Base-by-base conservation (phyloP, 2,797 vertebrate species). In the Miichthys miiuy region DNA sequence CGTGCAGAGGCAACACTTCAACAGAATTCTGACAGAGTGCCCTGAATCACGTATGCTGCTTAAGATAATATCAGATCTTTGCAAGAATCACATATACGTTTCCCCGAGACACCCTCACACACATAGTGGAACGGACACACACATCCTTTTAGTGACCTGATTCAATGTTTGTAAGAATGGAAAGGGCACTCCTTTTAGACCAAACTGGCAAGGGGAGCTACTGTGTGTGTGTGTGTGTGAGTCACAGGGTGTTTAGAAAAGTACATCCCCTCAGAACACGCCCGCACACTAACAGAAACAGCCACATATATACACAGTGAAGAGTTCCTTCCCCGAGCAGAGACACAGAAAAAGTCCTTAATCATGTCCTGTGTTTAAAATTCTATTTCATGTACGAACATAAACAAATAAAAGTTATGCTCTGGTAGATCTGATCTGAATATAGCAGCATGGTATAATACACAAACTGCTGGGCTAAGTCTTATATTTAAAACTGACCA, bases 161-260 rank as follows among this genome's bases (percentile, higher is more conserved):
- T 85, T 86, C 67, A 72, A 73, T 72, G 38, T 69, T 83, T 64
- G 72, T 61, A 71, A 77, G 80, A 84, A 84, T 80, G 67, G 79
- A 85, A 77, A 76, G 68, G 68, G 64, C 47, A 56, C 60, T 83
- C 47, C 77, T 82, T 86, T 77, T 57, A 57, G 67, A 71, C 65
- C 42, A 84, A 81, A 77, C 70, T 81, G 76, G 77, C 61, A 88
- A 58, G 48, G 44, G 52, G 70, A 82, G 71, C 46, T 74, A 18
- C 4, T 80, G 42, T 44, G 42, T 44, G 42, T 44, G 0, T 70
- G n/a, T 77, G 68, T 77, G 75, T 66, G 72, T 64, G 64, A 12
- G 64, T 73, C 30, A 25, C 64, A 77, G 75, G 67, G 66, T 92
- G 90, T 93, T 91, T 94, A 89, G 84, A 92, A 88, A 90, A 87